Evolutionary conservation across 2,888 invertebrate species (phyloP), one percentile per base, ranked within the genome.

Genomic region (Eutolmus rufibarbis): DNA sequence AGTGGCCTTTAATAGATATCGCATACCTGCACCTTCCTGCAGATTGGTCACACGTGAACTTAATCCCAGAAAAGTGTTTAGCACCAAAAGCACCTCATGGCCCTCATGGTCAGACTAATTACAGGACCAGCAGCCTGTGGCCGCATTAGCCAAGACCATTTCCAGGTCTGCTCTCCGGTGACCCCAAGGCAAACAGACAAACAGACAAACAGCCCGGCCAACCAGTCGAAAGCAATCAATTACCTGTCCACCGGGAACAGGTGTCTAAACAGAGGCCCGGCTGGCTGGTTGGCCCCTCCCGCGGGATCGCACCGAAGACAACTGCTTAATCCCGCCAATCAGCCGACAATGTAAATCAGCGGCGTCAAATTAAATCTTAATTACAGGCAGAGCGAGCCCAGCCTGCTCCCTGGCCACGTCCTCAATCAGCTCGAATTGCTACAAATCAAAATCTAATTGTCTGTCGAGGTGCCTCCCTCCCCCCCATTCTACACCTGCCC

Each of bases 391-490:
- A 81, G 40, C 74, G 40, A 19, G 43, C 16, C 28, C 84, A 4
- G 12, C 34, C 12, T 31, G 74, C 23, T 37, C 23, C n/a, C 8
- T 31, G 43, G 66, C 86, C 88, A 84, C 86, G 86, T 86, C 66
- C 77, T 86, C 77, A 82, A 86, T 88, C 88, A 84, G 77, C 77
- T 84, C 84, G 77, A 87, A 88, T 86, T 86, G 78, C 84, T 78
- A 87, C 87, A 87, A 88, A 88, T 88, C 87, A 88, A 87, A 87
- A 56, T 57, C 87, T 85, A 88, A 88, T 88, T 88, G 84, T 86
- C 84, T 57, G 84, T 57, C 56, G n/a, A 28, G 87, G 66, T 78
- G 56, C 57, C 56, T 19, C 56, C 56, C 16, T 28, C 1, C 12
- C 57, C 56, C 56, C 56, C 56, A 8, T 28, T n/a, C 12, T 2